Percentiles rank a stretch among this genome's conserved stretches.
Conservation (phyloP, 37 sponge, comb jelly and placozoan species). For the Aplysina aerophoba region DNA sequence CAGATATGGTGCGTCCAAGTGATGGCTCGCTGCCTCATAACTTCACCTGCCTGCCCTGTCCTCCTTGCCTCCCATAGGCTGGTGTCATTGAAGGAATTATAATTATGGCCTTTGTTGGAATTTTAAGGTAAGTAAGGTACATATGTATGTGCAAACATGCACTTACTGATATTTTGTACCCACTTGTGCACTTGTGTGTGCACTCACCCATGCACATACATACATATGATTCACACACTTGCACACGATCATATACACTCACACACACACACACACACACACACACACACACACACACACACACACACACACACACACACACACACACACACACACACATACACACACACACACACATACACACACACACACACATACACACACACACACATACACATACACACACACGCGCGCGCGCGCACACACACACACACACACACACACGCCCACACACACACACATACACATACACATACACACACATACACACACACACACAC, state of each 20-base stretch:
- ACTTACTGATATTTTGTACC: not conserved
- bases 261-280: too few species aligned
- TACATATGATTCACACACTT: too few species aligned
- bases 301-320: too few species aligned
- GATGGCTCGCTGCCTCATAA: too few species aligned
- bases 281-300: too few species aligned
- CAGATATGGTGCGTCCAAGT: too few species aligned
- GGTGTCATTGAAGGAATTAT: slow-evolving; percentile 86
- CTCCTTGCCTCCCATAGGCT: slow-evolving; percentile 62
- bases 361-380: too few species aligned
- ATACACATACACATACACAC: slow-evolving; percentile 7
- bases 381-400: slow-evolving; percentile 3
- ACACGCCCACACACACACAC: slow-evolving; percentile 22
- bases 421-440: slow-evolving; percentile 25
- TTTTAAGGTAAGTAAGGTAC: slow-evolving; percentile 67
- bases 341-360: not conserved
- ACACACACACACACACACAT: too few species aligned
- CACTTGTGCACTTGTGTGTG: too few species aligned
- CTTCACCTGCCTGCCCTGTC: slow-evolving; percentile 5
- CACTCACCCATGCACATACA: too few species aligned
- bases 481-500: slow-evolving; percentile 20
- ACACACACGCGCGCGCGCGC: too few species aligned
- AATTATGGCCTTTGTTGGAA: slow-evolving; percentile 73
- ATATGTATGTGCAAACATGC: not conserved
- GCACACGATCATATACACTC: too few species aligned